Base-by-base conservation (phyloP, 1,140 invertebrate genomes). In the Drosophila pruinosa region DNA sequence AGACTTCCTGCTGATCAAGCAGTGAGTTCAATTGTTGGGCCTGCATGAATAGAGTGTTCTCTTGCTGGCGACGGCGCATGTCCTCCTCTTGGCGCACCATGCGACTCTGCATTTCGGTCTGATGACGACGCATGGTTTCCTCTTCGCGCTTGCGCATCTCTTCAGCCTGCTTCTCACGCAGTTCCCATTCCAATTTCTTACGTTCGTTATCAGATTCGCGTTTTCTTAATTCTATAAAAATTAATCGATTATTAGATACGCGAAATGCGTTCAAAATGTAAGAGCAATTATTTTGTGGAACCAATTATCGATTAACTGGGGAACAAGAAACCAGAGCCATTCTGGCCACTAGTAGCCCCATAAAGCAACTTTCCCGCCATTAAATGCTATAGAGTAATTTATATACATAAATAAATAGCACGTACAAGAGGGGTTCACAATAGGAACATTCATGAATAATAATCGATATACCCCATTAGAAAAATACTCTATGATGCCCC, bases 161-260 rank as follows among this genome's bases (percentile, higher is more conserved):
- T 74, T 97, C 96, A 2, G 95, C 96, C 83, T 96, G 95, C 59
- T 96, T 93, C 89, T 97, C 95, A 34, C 96, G 96, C 94, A 96
- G 94, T 92, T 97, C 96, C 95, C 96, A 97, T 89, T 97, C 96
- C 72, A 96, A 93, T 89, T 97, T 97, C 91, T 96, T 95, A 3
- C 96, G 93, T 89, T 97, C 97, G 68, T 96, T 94, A 91, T 97
- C 96, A 76, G 96, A 94, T 92, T 98, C 97, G 57, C 97, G 94
- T 82, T 96, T 94, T 21, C 96, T 93, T 71, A 98, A 91, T 93
- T 98, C 95, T 95, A 91, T 8, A 73, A 62, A 15, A 38, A n/a
- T 8, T 3, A 39, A 17, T 41, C 24, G 21, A 3, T 12, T 48
- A 73, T 75, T 71, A 72, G 50, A 14, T 50, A 10, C 7, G 28